These are phyloP conservation scores for Chauna torquata DNA, from an alignment of 2,113 vertebrate genomes.

Conservation along the genomic window DNA sequence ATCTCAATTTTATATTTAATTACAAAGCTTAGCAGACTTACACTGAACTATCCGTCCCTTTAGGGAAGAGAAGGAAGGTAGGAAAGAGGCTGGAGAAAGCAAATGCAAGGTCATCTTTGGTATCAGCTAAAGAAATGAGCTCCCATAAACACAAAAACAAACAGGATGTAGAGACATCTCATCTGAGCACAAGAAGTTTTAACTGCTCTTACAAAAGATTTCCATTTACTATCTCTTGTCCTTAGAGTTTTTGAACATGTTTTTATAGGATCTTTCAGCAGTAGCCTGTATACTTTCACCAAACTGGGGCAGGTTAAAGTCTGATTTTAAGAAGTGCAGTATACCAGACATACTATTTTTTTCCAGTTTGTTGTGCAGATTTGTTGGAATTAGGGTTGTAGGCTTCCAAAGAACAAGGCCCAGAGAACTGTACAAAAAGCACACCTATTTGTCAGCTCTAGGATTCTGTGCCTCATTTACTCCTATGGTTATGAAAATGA, in stretches of 20 bases:
- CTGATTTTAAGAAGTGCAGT: neutral
- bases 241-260: neutral
- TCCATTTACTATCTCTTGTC: neutral
- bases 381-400: neutral
- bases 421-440: neutral
- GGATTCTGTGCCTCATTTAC: neutral
- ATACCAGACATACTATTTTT: neutral
- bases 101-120: neutral
- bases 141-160: neutral
- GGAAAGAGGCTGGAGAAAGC: neutral
- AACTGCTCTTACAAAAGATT: neutral
- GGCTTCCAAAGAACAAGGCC: neutral
- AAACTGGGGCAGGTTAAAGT: neutral
- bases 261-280: neutral
- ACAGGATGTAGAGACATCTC: neutral
- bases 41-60: neutral
- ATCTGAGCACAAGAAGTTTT: neutral
- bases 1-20: neutral
- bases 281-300: neutral
- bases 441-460: accelerated
- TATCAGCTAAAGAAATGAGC: neutral
- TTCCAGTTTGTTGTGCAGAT: neutral
- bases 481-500: neutral
- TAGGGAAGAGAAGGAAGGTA: neutral
- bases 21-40: neutral